A percentile compares a stretch with the other conserved stretches of the same genome.
Conservation (phyloP, 64 coral and sea anemone genomes). For the Dendronephthya gigantea region DNA sequence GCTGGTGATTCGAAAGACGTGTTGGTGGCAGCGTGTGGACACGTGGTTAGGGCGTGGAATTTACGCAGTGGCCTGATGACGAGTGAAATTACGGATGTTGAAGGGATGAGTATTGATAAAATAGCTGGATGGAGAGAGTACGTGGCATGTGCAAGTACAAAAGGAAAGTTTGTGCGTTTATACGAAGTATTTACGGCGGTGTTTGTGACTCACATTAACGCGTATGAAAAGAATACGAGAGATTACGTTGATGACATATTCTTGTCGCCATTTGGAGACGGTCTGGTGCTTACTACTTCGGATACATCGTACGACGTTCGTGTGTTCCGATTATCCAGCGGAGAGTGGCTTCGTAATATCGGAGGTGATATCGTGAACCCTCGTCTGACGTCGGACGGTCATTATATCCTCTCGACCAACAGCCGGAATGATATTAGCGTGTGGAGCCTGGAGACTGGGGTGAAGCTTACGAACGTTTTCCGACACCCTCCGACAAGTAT, state of each 20-base stretch:
- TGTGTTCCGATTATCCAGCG: constrained; percentile 59
- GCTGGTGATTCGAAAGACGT: not conserved
- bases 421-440: constrained; percentile 76
- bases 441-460: constrained; percentile 89
- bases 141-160: constrained; percentile 62
- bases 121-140: constrained; percentile 47
- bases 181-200: constrained; percentile 53
- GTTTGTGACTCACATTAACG: constrained; percentile 50
- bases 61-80: not conserved
- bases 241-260: constrained; percentile 55
- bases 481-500: constrained; percentile 78
- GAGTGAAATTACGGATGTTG: not conserved
- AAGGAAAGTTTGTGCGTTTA: constrained; percentile 38
- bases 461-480: constrained; percentile 73
- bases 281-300: constrained; percentile 65
- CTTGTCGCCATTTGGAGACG: constrained; percentile 68
- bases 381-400: constrained; percentile 55
- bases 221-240: constrained; percentile 47
- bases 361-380: constrained; percentile 88
- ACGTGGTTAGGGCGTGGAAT: not conserved
- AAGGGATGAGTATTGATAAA: constrained; percentile 28
- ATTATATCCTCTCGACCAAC: constrained; percentile 77
- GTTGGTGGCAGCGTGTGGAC: not conserved
- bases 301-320: constrained; percentile 57
- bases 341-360: constrained; percentile 73